Evolutionary conservation across 2,888 invertebrate genomes (phyloP).

Genomic region (Drosophila aldrichi): DNA sequence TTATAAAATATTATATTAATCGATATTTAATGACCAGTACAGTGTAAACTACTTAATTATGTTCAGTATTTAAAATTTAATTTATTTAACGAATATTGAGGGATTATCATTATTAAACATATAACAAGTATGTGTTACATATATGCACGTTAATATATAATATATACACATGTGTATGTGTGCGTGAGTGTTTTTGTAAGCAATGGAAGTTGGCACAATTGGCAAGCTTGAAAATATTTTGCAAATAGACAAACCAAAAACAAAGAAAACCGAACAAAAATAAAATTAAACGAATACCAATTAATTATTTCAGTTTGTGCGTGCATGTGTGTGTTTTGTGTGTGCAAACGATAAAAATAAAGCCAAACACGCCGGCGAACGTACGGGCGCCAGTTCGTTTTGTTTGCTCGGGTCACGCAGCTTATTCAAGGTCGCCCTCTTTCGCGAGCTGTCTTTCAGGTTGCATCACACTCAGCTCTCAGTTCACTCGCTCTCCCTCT

Average conservation of each 20-base stretch:
- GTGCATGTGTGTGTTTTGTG: constrained; percentile 19
- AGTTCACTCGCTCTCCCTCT: constrained; percentile 17
- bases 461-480: constrained; percentile 64
- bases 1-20: constrained; percentile 1
- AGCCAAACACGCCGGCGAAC: constrained; percentile 56
- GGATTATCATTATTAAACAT: background rate
- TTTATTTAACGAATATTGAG: background rate
- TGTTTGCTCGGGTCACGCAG: constrained; percentile 62
- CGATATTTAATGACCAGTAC: background rate
- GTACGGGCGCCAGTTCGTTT: constrained; percentile 21
- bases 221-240: constrained; percentile 61
- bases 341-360: constrained; percentile 68
- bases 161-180: background rate
- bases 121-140: background rate
- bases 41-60: background rate
- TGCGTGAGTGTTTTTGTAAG: constrained; percentile 1
- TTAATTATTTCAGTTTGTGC: constrained; percentile 38
- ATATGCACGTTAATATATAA: background rate
- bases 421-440: constrained; percentile 83
- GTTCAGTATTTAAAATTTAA: background rate
- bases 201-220: constrained; percentile 45
- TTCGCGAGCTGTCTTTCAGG: constrained; percentile 57
- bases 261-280: constrained; percentile 35
- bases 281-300: constrained; percentile 46
- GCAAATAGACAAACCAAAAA: constrained; percentile 58